Base-by-base conservation (phyloP, 2,797 vertebrate genomes). In the Neopelma chrysocephalum region DNA sequence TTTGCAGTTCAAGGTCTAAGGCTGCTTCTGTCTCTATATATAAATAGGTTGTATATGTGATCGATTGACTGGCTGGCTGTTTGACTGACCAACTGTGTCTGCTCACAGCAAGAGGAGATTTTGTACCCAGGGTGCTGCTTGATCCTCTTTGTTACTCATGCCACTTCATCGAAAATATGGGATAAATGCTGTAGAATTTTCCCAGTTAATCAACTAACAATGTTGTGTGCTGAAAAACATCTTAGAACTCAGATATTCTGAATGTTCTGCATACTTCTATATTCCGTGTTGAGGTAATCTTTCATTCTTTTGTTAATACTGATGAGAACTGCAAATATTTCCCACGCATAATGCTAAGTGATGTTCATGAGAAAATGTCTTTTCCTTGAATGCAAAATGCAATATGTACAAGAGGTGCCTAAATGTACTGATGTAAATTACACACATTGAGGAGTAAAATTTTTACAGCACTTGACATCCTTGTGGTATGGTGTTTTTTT, bases 1-100 rank as follows among this genome's bases (percentile, higher is more conserved):
- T 94, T 81, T 91, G 85, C 91, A 91, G 42, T 88, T 94, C 91
- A 91, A 85, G 79, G 53, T 38, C 57, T 84, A 85, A 82, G 75
- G 71, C 43, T 88, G 45, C 42, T 90, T 66, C 45, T 93, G 58
- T 88, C 57, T 75, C 18, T 77, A 10, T 71, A 50, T 72, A 81
- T 45, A 54, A 84, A 75, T n/a, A 85, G 27, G 21, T n/a, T 66
- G 27, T 66, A 23, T 51, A 80, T 51, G 43, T 66, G 92, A 91
- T 82, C 1, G 0, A 58, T 64, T 66, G 82, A 11, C 68, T 89
- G 61, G 17, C 51, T 69, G 58, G 47, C 64, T 89, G 31, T 91
- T 85, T 91, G 85, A 42, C 50, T 90, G 91, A 61, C 47, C 82
- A 85, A 15, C 68, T 72, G 36, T 81, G 53, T 77, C 80, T 91